Base-by-base conservation (phyloP, 2,797 vertebrate genomes). In the Hapalemur alaotrensis region DNA sequence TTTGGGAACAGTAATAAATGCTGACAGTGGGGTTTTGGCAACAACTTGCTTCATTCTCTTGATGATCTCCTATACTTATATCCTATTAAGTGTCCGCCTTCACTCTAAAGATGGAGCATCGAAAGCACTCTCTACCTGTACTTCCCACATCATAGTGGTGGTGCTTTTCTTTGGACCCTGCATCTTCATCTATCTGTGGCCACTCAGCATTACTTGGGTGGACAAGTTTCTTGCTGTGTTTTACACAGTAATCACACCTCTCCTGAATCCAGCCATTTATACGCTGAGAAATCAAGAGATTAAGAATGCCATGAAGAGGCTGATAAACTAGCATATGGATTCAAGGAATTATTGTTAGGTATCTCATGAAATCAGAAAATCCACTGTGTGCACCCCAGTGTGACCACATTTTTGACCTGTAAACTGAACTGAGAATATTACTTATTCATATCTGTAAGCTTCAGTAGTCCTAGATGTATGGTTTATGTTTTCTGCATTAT, bases 261-360 rank as follows among this genome's bases (percentile, higher is more conserved):
- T 97, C 32, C 92, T 98, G 28, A 98, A 98, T 48, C 96, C 97
- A 43, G 75, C 95, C 4, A 98, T 97, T 59, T 98, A 98, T 20
- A 97, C 94, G 15, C 7, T 97, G 54, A 96, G 98, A 95, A 98
- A 98, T 92, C 97, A 96, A 85, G 96, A 98, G 7, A 98, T 98
- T 96, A 97, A 94, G 13, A 91, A 50, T 75, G 94, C 97, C 3
- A 61, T 97, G 38, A 94, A 79, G 67, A 95, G 83, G 79, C 32
- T 75, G 8, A 14, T 63, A 85, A 61, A 5, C 82, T 25, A 83
- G 23, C n/a, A 23, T 48, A 18, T 46, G 20, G 7, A 78, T 59
- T 54, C 70, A 65, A 20, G 15, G 13, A 6, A 48, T 72, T 89
- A 50, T 43, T 81, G 48, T 89, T 96, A 97, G 23, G 28, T 13